phyloP scores from a whole-genome alignment of 1,140 invertebrate species.

The Whitmania pigra region DNA sequence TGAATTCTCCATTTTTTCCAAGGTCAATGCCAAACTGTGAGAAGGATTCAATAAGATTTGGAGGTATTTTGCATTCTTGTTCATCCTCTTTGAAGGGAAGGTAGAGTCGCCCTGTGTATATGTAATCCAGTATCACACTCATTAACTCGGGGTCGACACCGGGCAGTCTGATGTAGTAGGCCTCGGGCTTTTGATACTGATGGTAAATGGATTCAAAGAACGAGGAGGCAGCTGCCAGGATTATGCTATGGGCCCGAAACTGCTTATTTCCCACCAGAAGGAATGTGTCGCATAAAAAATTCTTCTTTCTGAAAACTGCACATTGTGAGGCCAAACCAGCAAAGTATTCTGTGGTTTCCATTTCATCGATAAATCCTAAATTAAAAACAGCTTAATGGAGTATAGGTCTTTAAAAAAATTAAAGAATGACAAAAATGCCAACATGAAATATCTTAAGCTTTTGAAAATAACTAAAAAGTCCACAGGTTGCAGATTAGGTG shows the following conservation, averaged over 20 bases:
- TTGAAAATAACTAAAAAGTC: too few relatives aligned
- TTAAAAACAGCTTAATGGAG: too few relatives aligned
- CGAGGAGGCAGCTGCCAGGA: constrained; percentile 6
- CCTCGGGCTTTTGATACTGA: neutral
- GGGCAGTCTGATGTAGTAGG: constrained; percentile 16
- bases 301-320: neutral
- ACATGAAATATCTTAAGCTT: too few relatives aligned
- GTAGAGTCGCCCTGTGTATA: constrained; percentile 11
- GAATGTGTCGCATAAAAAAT: constrained; percentile 16
- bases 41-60: constrained; percentile 7
- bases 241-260: constrained; percentile 9
- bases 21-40: constrained; percentile 3
- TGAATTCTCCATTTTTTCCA: neutral
- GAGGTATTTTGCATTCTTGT: neutral
- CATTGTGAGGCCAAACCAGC: neutral
- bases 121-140: neutral
- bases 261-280: constrained; percentile 3
- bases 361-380: neutral
- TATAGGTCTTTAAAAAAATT: too few relatives aligned
- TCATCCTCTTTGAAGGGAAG: constrained; percentile 1
- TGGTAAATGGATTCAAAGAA: constrained; percentile 13
- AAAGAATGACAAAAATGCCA: too few relatives aligned
- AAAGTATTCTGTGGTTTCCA: constrained; percentile 6
- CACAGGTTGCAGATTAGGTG: too few relatives aligned
- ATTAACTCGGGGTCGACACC: constrained; percentile 11